phyloP scores from a whole-genome alignment of 1,140 invertebrate species.

The Pararge aegeria region DNA sequence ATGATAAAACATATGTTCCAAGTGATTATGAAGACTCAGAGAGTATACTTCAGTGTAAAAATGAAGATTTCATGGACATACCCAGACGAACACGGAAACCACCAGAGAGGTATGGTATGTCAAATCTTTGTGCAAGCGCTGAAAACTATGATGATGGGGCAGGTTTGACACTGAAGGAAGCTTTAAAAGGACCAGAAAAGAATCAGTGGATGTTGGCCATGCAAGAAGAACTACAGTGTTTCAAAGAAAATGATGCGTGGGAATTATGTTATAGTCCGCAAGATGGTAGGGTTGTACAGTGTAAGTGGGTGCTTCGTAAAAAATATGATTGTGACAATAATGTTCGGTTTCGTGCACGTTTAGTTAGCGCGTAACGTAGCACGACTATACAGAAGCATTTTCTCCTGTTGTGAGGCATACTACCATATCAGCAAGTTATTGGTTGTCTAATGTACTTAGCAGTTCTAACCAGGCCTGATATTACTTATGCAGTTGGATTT shows the following conservation, averaged over 20 bases:
- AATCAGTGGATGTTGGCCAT: slow-evolving; percentile 16
- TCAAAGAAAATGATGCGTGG: slow-evolving; percentile 23
- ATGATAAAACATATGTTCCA: too few species aligned
- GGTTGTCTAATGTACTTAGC: slow-evolving; percentile 23
- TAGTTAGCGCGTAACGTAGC: slow-evolving; percentile 21
- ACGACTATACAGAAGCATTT: slow-evolving; percentile 27
- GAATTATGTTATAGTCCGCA: slow-evolving; percentile 14
- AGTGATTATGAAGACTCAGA: too few species aligned
- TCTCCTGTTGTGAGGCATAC: slow-evolving; percentile 21
- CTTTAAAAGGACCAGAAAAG: slow-evolving; percentile 11
- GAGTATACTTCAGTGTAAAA: too few species aligned
- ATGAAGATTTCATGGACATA: too few species aligned
- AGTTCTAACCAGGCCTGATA: slow-evolving; percentile 26
- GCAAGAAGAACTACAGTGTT: slow-evolving; percentile 13
- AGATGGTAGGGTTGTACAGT: slow-evolving; percentile 9
- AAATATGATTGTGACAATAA: slow-evolving; percentile 21
- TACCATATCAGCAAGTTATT: slow-evolving; percentile 22
- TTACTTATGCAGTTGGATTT: slow-evolving; percentile 11
- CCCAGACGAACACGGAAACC: not conserved
- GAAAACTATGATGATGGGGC: not conserved
- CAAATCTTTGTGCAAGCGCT: not conserved
- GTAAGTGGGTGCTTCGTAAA: slow-evolving; percentile 27
- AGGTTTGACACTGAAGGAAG: slow-evolving; percentile 5
- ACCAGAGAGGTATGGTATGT: slow-evolving; percentile 10
- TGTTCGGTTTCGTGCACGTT: slow-evolving; percentile 18